Percentiles rank a stretch among this genome's conserved stretches.
Conservation (phyloP, 2,888 invertebrate species). For the Cheilosia vulpina region DNA sequence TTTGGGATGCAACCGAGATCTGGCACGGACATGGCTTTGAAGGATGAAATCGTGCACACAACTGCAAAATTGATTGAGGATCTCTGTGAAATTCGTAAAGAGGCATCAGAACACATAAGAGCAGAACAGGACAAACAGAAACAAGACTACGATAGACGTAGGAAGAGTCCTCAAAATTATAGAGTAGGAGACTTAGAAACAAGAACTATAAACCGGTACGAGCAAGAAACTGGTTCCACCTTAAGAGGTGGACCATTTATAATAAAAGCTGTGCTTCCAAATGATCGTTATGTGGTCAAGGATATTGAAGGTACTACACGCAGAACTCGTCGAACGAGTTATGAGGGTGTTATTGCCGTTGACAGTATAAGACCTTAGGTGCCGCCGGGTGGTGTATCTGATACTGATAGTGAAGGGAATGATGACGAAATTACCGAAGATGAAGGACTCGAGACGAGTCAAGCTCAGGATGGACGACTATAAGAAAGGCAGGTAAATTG, state of each 20-base stretch:
- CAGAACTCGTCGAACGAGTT: not conserved
- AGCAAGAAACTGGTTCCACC: constrained; percentile 21
- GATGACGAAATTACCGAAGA: constrained; percentile 2
- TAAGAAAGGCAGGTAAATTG: constrained; percentile 9
- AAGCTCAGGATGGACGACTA: constrained; percentile 7
- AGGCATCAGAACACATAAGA: not conserved
- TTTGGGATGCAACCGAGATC: constrained; percentile 57
- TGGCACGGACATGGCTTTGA: constrained; percentile 14
- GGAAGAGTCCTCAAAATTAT: constrained; percentile 1
- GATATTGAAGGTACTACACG: constrained; percentile 10
- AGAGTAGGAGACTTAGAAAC: constrained; percentile 14
- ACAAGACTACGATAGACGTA: not conserved
- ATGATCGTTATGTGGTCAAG: constrained; percentile 18
- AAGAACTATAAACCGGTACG: constrained; percentile 3
- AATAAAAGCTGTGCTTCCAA: constrained; percentile 8
- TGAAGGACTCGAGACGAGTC: constrained; percentile 13
- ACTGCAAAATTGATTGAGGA: constrained; percentile 14
- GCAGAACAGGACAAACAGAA: not conserved
- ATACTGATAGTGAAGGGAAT: constrained; percentile 2
- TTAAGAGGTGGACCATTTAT: constrained; percentile 14
- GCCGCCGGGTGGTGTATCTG: constrained; percentile 2
- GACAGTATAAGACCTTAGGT: constrained; percentile 12
- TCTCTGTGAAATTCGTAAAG: not conserved
- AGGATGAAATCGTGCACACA: constrained; percentile 10
- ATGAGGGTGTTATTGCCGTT: not conserved